Evolutionary conservation across 1,140 invertebrate genomes (phyloP).

Genomic region (Aphaenogaster floridana): DNA sequence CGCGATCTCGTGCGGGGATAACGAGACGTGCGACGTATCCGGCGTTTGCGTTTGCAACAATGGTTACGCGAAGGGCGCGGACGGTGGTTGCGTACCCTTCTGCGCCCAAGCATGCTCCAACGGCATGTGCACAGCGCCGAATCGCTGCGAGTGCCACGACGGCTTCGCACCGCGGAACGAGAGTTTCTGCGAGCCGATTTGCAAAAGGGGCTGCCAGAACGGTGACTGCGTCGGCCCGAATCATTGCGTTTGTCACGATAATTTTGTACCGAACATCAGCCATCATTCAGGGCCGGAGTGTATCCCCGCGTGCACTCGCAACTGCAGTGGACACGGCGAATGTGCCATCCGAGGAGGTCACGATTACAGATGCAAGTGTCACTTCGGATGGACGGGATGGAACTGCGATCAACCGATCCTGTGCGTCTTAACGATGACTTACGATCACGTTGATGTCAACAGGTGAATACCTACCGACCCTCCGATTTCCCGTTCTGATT

Average conservation of each 20-base stretch:
- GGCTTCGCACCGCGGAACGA: conserved; percentile 65
- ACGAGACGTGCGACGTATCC: conserved; percentile 75
- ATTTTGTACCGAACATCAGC: conserved; percentile 31
- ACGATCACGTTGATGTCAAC: neutral
- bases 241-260: conserved; percentile 73
- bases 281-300: conserved; percentile 53
- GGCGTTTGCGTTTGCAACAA: conserved; percentile 77
- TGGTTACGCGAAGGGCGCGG: conserved; percentile 70
- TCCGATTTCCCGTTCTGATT: neutral
- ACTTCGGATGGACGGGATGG: conserved; percentile 71
- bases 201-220: conserved; percentile 74
- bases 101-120: conserved; percentile 74
- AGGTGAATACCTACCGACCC: conserved; percentile 14
- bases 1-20: conserved; percentile 55
- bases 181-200: conserved; percentile 64
- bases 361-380: conserved; percentile 62
- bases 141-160: conserved; percentile 74
- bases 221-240: conserved; percentile 77
- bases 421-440: conserved; percentile 42
- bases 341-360: conserved; percentile 44
- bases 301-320: conserved; percentile 59
- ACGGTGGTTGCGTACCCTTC: conserved; percentile 57
- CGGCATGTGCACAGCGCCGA: conserved; percentile 74
- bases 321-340: conserved; percentile 47
- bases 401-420: conserved; percentile 61